These are phyloP conservation scores for Pseudomyrmex flavicornis DNA, from an alignment of 1,140 invertebrate species.

Conservation along the genomic window DNA sequence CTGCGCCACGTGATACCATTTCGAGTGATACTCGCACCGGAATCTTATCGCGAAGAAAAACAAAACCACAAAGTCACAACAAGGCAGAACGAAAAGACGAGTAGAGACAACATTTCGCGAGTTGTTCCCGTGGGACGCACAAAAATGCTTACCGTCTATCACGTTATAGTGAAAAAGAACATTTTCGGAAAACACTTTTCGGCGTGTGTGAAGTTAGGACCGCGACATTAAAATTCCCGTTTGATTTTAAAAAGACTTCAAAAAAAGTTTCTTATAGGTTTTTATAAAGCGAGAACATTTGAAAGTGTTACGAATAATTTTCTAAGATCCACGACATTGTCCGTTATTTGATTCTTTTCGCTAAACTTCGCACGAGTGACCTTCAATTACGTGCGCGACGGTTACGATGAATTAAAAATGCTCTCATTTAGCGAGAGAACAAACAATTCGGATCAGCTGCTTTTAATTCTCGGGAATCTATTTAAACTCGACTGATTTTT, in stretches of 20 bases:
- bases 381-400: slow-evolving; percentile 40
- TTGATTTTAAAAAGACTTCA: neutral
- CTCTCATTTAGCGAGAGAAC: slow-evolving; percentile 19
- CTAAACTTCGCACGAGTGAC: slow-evolving; percentile 25
- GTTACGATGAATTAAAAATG: slow-evolving; percentile 31
- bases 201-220: neutral
- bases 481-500: slow-evolving; percentile 44
- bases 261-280: too few species aligned
- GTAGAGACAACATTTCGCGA: neutral
- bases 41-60: slow-evolving; percentile 49
- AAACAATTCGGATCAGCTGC: slow-evolving; percentile 37
- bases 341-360: slow-evolving; percentile 4
- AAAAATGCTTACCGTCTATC: slow-evolving; percentile 18
- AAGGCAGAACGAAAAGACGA: neutral
- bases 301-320: too few species aligned
- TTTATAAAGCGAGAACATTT: too few species aligned
- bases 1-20: slow-evolving; percentile 64
- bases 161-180: slow-evolving; percentile 44
- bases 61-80: neutral
- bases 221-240: neutral
- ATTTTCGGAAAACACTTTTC: slow-evolving; percentile 12
- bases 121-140: slow-evolving; percentile 44
- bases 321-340: neutral
- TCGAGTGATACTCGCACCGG: slow-evolving; percentile 57
- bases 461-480: slow-evolving; percentile 49